These are phyloP conservation scores for Chymomyza amoena DNA, from an alignment of 2,888 invertebrate genomes.

Conservation along the genomic window DNA sequence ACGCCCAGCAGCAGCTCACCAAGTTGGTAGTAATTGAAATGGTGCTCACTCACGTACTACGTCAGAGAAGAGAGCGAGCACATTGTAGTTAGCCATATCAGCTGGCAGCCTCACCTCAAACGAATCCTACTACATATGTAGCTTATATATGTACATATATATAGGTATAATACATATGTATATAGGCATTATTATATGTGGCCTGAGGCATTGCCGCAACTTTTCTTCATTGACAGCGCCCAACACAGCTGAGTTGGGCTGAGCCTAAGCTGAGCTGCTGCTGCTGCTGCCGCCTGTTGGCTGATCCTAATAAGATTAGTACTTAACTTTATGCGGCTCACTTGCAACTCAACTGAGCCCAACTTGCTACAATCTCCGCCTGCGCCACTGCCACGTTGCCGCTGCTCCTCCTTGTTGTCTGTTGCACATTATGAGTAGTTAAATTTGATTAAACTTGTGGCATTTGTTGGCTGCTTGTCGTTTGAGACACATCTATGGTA, in stretches of 20 bases:
- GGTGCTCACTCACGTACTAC: background rate
- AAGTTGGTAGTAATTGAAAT: conserved; percentile 51
- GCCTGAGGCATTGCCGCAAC: background rate
- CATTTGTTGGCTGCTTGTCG: conserved; percentile 31
- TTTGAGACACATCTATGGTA: background rate
- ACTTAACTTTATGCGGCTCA: conserved; percentile 69
- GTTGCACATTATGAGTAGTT: conserved; percentile 75
- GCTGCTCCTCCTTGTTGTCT: conserved; percentile 55
- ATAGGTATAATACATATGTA: background rate
- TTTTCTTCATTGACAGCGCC: background rate
- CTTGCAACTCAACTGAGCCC: background rate
- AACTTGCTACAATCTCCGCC: background rate
- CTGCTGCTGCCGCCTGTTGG: conserved; percentile 11
- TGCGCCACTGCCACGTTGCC: background rate
- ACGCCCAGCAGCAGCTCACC: conserved; percentile 60
- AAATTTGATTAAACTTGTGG: conserved; percentile 76
- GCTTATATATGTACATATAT: background rate
- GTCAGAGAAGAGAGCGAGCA: background rate
- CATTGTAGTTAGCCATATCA: conserved; percentile 26
- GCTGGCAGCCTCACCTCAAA: conserved; percentile 1
- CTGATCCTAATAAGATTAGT: conserved; percentile 76
- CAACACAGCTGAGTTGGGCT: background rate
- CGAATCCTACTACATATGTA: background rate
- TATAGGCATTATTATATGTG: background rate
- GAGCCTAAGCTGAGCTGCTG: background rate